Conservation (phyloP, 2,113 vertebrate genomes). For the Lethenteron camtschaticum region DNA sequence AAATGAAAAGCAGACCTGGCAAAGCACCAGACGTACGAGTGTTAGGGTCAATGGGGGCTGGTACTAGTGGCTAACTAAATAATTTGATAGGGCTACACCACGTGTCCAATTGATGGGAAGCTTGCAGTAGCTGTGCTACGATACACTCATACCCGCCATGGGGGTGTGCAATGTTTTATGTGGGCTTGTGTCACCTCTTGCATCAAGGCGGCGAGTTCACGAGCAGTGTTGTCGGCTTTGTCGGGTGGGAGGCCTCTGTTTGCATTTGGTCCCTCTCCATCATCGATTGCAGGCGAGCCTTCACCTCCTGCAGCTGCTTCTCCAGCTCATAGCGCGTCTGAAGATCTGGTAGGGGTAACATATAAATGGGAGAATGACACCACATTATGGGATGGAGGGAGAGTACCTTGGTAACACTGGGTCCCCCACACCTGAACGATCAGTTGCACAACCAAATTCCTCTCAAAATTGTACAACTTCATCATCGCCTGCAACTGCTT, state of each 20-base stretch:
- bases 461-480: conserved; percentile 19
- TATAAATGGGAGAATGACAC: conserved; percentile 8
- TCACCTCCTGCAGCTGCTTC: conserved; percentile 14
- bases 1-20: no score
- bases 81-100: conserved; percentile 14
- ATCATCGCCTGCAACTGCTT: conserved; percentile 16
- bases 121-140: conserved; percentile 16
- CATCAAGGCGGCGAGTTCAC: conserved; percentile 14
- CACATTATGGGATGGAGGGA: no score
- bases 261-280: conserved; percentile 20
- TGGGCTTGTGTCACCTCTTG: conserved; percentile 24
- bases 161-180: conserved; percentile 16
- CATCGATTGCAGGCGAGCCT: conserved; percentile 11
- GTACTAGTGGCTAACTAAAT: no score
- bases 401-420: no score
- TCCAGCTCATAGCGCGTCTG: conserved; percentile 18
- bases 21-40: no score
- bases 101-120: conserved; percentile 17
- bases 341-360: conserved; percentile 13
- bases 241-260: conserved; percentile 13
- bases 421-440: background rate
- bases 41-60: no score
- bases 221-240: conserved; percentile 17
- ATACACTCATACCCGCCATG: conserved; percentile 17
- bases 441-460: conserved; percentile 17